A percentile compares a stretch with the other conserved stretches of the same genome.
phyloP scores from a whole-genome alignment of 2,113 vertebrate species.

The Siniperca chuatsi region DNA sequence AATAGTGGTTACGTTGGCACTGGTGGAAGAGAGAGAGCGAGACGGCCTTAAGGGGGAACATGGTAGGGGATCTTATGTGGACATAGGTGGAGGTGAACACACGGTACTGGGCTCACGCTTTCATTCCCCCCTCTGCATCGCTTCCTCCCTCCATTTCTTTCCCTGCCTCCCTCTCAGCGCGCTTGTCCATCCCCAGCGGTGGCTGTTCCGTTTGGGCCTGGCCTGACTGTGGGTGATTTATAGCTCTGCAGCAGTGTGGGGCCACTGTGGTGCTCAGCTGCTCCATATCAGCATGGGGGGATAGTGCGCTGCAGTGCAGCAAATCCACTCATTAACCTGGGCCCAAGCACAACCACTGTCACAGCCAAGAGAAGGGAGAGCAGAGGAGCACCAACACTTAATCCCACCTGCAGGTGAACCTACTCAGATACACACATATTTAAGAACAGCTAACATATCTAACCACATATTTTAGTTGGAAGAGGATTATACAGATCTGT shows the following conservation, averaged over 20 bases:
- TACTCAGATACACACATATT: slow-evolving; percentile 19
- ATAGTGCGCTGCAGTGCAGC: slow-evolving; percentile 84
- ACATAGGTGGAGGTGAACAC: slow-evolving; percentile 63
- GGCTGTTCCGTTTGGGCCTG: slow-evolving; percentile 58
- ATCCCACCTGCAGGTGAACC: slow-evolving; percentile 59
- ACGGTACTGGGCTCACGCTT: slow-evolving; percentile 19
- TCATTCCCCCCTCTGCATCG: slow-evolving; percentile 9
- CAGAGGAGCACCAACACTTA: slow-evolving; percentile 48
- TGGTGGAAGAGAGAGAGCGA: slow-evolving; percentile 32
- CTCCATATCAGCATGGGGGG: slow-evolving; percentile 84
- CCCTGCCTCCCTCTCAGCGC: slow-evolving; percentile 38
- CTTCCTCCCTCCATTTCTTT: slow-evolving; percentile 12
- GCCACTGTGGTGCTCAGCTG: slow-evolving; percentile 82
- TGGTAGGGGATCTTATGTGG: slow-evolving; percentile 51
- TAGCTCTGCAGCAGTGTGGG: slow-evolving; percentile 83
- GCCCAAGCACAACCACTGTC: slow-evolving; percentile 66
- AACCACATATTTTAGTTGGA: slow-evolving; percentile 32
- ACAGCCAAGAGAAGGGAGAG: slow-evolving; percentile 54
- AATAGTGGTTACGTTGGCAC: slow-evolving; percentile 61
- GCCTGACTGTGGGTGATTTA: slow-evolving; percentile 83
- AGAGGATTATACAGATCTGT: slow-evolving; percentile 52
- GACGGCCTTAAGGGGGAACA: slow-evolving; percentile 43
- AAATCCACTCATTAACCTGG: slow-evolving; percentile 86
- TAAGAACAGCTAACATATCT: slow-evolving; percentile 29
- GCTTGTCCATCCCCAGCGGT: slow-evolving; percentile 74